Evolutionary conservation across 2,888 invertebrate genomes (phyloP), one percentile per base, ranked within the genome.

Genomic region (Tribolium freemani): DNA sequence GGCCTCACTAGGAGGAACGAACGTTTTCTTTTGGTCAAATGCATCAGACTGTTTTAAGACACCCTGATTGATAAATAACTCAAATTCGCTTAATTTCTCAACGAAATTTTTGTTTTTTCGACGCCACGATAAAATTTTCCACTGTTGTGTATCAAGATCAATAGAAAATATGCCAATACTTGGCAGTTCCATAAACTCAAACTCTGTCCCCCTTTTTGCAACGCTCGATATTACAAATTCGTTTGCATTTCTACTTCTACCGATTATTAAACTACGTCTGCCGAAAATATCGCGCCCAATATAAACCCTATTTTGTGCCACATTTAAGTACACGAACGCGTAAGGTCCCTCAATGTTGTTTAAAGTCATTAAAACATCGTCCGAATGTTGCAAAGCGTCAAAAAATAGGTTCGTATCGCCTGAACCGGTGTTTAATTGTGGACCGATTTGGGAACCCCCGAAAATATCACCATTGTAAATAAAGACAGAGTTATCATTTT

Each of bases 391-490:
- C 60, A 90, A 69, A 71, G 80, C 84, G 1, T 87, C 79, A 80
- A 89, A 86, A 70, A 92, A 86, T 75, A 87, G 82, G 76, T 85
- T 79, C 0, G 92, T 91, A 80, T 93, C 92, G 74, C 90, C 82
- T 57, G 79, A 72, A 44, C 60, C 76, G 11, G 83, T 76, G 83
- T 87, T 85, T 50, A 84, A 79, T 30, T 87, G 83, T 78, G 88
- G 75, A 45, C 79, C 58, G 30, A 82, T 78, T 46, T 63, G 48
- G 2, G 44, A 10, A 26, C 81, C 79, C 45, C 88, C 90, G 87
- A 93, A 97, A 76, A 96, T 90, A 87, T 98, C 97, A 26, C 97
- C 98, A 88, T 98, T 98, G 88, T 94, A 96, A 16, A 96, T 85
- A 67, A 98, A 87, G 64, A 93, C 83, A 75, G 93, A 92, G 20